Evolutionary conservation across 2,113 vertebrate genomes (phyloP).

Genomic region (Girardinichthys multiradiatus): DNA sequence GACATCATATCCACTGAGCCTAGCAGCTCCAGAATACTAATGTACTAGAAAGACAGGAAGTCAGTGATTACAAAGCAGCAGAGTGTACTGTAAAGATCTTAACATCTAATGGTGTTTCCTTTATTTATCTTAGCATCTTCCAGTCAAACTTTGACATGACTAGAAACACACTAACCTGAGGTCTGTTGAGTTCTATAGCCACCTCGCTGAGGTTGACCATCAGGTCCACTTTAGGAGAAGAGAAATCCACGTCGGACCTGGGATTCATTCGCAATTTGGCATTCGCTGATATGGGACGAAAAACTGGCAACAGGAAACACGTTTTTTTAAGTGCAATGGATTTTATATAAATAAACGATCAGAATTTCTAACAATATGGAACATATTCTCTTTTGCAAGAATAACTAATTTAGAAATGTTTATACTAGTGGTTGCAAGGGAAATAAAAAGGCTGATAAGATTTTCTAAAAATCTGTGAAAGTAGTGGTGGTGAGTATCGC

Average conservation of each 20-base stretch:
- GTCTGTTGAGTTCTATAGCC: slow-evolving; percentile 91
- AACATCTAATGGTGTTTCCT: slow-evolving; percentile 1
- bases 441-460: slow-evolving; percentile 14
- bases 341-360: not conserved
- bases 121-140: not conserved
- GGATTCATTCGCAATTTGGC: slow-evolving; percentile 97
- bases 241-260: slow-evolving; percentile 93
- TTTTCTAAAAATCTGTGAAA: slow-evolving; percentile 16
- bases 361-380: not conserved
- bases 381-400: not conserved
- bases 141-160: not conserved
- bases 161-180: slow-evolving; percentile 84
- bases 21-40: slow-evolving; percentile 96
- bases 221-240: slow-evolving; percentile 92
- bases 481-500: slow-evolving; percentile 6
- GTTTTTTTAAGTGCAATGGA: not conserved
- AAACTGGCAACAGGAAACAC: slow-evolving; percentile 79
- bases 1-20: slow-evolving; percentile 97
- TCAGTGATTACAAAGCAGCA: slow-evolving; percentile 20
- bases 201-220: slow-evolving; percentile 91
- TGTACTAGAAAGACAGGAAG: slow-evolving; percentile 83
- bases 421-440: not conserved
- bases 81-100: slow-evolving; percentile 4
- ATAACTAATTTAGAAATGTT: not conserved
- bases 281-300: slow-evolving; percentile 92